These are phyloP conservation scores for Cettia cetti DNA, from an alignment of 2,113 vertebrate genomes.

Conservation along the genomic window DNA sequence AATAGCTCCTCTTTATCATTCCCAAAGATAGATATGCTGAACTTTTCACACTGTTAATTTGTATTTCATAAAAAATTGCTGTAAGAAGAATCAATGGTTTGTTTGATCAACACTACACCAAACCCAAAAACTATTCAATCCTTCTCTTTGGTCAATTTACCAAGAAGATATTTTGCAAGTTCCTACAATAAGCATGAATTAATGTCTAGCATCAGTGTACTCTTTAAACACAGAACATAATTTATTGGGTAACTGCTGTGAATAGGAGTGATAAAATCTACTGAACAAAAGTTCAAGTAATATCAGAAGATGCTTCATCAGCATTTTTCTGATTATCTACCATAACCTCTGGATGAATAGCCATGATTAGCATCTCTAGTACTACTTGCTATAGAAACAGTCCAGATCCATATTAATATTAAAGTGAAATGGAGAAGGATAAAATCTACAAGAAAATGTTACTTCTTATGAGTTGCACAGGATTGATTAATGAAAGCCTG, in stretches of 20 bases:
- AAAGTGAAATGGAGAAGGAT: neutral
- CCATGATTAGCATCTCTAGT: conserved; percentile 16
- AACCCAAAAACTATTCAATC: neutral
- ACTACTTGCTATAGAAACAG: neutral
- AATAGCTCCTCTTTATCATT: neutral
- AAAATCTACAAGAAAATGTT: neutral
- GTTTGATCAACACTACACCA: neutral
- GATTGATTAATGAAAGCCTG: neutral
- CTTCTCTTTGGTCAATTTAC: neutral
- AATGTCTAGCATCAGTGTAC: neutral
- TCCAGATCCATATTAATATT: neutral
- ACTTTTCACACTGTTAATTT: conserved; percentile 29
- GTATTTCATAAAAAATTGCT: neutral
- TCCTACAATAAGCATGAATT: conserved; percentile 7
- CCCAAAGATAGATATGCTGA: neutral
- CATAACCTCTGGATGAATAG: neutral
- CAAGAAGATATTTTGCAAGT: neutral
- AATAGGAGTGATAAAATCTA: conserved; percentile 1
- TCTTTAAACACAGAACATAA: conserved; percentile 17
- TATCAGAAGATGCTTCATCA: conserved; percentile 28
- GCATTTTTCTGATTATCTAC: conserved; percentile 37
- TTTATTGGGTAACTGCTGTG: conserved; percentile 8
- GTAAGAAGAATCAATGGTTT: neutral
- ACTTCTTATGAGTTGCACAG: neutral
- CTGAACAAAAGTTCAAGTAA: conserved; percentile 38